Evolutionary conservation across 1,140 invertebrate genomes (phyloP).

Genomic region (Aphelinus atriplicis): DNA sequence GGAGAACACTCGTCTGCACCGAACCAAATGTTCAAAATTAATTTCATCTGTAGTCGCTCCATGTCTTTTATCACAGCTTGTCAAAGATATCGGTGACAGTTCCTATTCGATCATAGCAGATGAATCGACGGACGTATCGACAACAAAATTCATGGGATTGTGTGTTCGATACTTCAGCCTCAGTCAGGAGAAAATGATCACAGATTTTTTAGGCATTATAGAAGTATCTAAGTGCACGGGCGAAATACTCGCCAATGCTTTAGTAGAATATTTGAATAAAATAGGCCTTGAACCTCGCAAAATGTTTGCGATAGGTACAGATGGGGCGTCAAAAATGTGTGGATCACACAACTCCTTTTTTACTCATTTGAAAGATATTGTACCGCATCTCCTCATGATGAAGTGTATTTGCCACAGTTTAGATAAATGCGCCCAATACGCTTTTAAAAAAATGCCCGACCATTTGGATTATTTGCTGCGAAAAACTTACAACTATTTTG

Average conservation of each 20-base stretch:
- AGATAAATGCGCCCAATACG: slow-evolving; percentile 7
- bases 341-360: slow-evolving; percentile 17
- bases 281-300: neutral
- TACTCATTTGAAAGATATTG: neutral
- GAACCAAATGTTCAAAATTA: slow-evolving; percentile 45
- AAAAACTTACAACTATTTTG: slow-evolving; percentile 9
- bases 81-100: slow-evolving; percentile 39
- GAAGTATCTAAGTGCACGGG: slow-evolving; percentile 17
- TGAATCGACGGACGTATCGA: slow-evolving; percentile 44
- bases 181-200: slow-evolving; percentile 29
- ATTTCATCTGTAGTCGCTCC: slow-evolving; percentile 43
- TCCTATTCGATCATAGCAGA: slow-evolving; percentile 43
- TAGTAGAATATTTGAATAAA: slow-evolving; percentile 17
- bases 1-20: slow-evolving; percentile 36
- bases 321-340: slow-evolving; percentile 25
- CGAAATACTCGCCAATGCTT: neutral
- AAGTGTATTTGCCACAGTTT: slow-evolving; percentile 19
- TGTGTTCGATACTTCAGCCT: slow-evolving; percentile 42
- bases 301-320: slow-evolving; percentile 12
- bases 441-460: slow-evolving; percentile 6
- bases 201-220: slow-evolving; percentile 42
- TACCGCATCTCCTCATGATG: slow-evolving; percentile 14
- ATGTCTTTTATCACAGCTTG: slow-evolving; percentile 37
- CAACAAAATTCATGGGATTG: slow-evolving; percentile 42
- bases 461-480: slow-evolving; percentile 5